Evolutionary conservation across 1,140 invertebrate genomes (phyloP), one percentile per base, ranked within the genome.

Genomic region (Halyomorpha halys): DNA sequence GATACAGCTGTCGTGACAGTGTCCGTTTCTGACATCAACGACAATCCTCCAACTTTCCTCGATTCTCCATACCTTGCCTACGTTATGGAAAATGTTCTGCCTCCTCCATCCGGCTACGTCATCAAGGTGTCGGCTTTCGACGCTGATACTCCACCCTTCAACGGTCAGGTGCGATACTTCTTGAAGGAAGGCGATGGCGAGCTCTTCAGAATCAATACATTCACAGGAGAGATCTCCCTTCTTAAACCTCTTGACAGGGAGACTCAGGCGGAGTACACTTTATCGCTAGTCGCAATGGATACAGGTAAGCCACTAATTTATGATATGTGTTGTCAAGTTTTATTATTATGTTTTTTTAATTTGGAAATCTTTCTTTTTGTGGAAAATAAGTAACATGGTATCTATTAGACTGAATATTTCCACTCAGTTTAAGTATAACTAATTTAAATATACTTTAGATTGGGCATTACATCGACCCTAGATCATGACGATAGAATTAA

Each of bases 181-280:
- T 83, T 95, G 65, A 94, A 94, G 72, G 91, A 94, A 73, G 91
- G 91, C 19, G 89, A 94, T 75, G 84, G 88, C 6, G 87, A 90
- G 74, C 76, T 92, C 63, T 95, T 92, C 74, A 82, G 84, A 67
- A 89, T 96, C 69, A 93, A 95, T 75, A 85, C 90, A 14, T 90
- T 86, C 15, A 90, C 86, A 30, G 93, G 92, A 13, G 87, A 92
- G 72, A 90, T 95, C 69, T 88, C 83, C 15, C 78, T 94, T 47
- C 76, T 90, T 49, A 78, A 86, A 65, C 82, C 89, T 0, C 76
- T 95, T 64, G 93, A 95, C 76, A 80, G 92, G 21, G 93, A 95
- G 78, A 73, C 80, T 53, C 83, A 90, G 71, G 77, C 84, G 39
- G 87, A 90, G 74, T 93, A 94, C 73, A 83, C 85, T 13, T 78